Conservation (phyloP, 2,888 invertebrate species). For the Octodonta nipae region DNA sequence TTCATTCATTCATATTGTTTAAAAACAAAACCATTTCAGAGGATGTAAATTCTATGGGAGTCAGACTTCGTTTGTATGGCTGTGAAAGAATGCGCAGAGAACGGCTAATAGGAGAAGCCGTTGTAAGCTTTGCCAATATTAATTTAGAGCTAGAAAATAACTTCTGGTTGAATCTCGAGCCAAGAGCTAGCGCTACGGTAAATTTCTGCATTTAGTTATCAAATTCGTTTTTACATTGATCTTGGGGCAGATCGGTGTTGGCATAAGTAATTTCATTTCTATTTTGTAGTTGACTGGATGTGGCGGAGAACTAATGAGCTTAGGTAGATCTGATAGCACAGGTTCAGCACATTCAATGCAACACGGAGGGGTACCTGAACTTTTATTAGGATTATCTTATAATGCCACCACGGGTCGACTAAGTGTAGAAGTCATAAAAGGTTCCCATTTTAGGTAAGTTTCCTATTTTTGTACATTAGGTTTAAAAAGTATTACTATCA, state of each 20-base stretch:
- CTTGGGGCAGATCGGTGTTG: no score
- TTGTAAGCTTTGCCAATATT: slow-evolving; percentile 78
- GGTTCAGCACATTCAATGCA: slow-evolving; percentile 86
- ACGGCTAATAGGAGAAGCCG: slow-evolving; percentile 78
- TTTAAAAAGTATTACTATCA: no score
- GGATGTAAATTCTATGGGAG: slow-evolving; percentile 84
- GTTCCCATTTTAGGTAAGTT: slow-evolving; percentile 50
- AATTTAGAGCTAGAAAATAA: slow-evolving; percentile 83
- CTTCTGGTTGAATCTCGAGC: slow-evolving; percentile 75
- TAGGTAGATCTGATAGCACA: slow-evolving; percentile 84
- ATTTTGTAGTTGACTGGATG: slow-evolving; percentile 37
- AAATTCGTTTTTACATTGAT: no score
- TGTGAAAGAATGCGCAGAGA: slow-evolving; percentile 88
- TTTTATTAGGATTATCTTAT: slow-evolving; percentile 78
- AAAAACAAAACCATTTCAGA: slow-evolving; percentile 40
- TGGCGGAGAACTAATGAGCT: slow-evolving; percentile 54
- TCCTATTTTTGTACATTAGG: no score
- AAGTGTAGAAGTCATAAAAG: slow-evolving; percentile 79
- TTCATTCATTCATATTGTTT: neutral
- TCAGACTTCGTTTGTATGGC: slow-evolving; percentile 80
- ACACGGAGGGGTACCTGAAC: slow-evolving; percentile 80
- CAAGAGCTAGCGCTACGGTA: slow-evolving; percentile 47
- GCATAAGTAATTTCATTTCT: slow-evolving; percentile 6
- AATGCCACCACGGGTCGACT: slow-evolving; percentile 86
- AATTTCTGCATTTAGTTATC: slow-evolving; percentile 15